Conservation (phyloP, 2,113 vertebrate genomes). For the Ochotona princeps region DNA sequence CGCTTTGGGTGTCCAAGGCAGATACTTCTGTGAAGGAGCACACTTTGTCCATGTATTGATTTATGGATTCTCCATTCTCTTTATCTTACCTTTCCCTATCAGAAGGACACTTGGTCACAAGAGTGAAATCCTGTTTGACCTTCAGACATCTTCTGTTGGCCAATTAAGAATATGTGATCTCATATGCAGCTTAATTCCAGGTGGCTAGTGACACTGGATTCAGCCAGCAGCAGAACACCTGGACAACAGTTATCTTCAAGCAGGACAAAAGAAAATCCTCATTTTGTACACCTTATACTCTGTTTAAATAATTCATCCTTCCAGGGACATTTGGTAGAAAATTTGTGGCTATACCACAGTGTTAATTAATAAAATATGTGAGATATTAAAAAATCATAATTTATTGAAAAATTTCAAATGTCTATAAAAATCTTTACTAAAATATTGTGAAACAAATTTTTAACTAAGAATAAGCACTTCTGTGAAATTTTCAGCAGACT, state of each 20-base stretch:
- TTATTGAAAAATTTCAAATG: conserved; percentile 35
- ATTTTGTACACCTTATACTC: not conserved
- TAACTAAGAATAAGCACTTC: not conserved
- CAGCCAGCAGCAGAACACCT: not conserved
- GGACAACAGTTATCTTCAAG: not conserved
- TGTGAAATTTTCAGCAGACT: not conserved
- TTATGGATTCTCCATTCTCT: conserved; percentile 57
- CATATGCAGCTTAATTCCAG: not conserved
- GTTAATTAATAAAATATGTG: not conserved
- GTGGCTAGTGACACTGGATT: not conserved
- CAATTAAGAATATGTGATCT: not conserved
- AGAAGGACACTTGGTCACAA: not conserved
- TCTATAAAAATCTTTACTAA: not conserved
- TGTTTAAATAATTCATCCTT: not conserved
- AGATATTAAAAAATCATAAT: not conserved
- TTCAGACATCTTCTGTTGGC: not conserved
- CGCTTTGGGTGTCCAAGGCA: conserved; percentile 66
- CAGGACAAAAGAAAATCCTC: not conserved
- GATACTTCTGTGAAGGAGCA: conserved; percentile 61
- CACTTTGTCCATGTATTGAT: conserved; percentile 3
- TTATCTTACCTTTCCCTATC: not conserved
- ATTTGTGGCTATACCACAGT: not conserved
- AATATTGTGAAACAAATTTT: not conserved
- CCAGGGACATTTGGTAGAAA: not conserved
- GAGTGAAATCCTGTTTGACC: not conserved